A percentile compares a stretch with the other conserved stretches of the same genome.
These are phyloP conservation scores for Antennarius striatus DNA, from an alignment of 2,113 vertebrate genomes.

Conservation along the genomic window DNA sequence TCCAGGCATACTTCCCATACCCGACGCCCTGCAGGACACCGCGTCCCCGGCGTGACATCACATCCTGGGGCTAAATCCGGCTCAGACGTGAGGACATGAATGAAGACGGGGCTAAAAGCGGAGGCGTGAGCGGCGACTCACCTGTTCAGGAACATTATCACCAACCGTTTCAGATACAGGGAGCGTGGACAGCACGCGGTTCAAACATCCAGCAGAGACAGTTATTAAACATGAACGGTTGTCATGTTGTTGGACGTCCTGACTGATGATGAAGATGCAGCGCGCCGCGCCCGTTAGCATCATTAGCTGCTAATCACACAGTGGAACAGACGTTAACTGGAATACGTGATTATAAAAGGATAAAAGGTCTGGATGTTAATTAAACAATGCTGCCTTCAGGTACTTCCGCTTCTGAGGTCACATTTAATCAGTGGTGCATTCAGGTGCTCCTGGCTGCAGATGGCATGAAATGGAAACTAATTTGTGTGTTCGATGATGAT, in stretches of 20 bases:
- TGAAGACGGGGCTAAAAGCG: slow-evolving; percentile 12
- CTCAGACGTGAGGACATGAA: neutral
- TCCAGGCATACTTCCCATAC: too few species aligned
- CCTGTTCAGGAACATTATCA: slow-evolving; percentile 12
- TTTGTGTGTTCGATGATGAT: neutral
- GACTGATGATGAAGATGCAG: slow-evolving; percentile 37
- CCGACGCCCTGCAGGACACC: too few species aligned
- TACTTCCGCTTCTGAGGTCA: neutral
- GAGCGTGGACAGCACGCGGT: neutral
- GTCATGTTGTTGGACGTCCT: slow-evolving; percentile 33
- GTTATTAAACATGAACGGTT: too few species aligned
- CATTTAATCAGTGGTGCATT: slow-evolving; percentile 1
- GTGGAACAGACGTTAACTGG: slow-evolving; percentile 26
- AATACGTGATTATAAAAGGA: slow-evolving; percentile 5
- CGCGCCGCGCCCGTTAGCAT: slow-evolving; percentile 48
- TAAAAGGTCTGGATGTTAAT: neutral
- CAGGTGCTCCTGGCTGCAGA: neutral
- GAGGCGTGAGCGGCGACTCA: slow-evolving; percentile 12
- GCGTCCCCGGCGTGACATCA: neutral
- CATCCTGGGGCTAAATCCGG: neutral
- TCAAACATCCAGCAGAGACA: neutral
- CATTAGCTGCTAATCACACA: slow-evolving; percentile 37
- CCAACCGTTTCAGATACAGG: neutral
- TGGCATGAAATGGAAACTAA: slow-evolving; percentile 4
- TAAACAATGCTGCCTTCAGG: slow-evolving; percentile 20